These are phyloP conservation scores for Tetranychus piercei DNA, from an alignment of 2,888 invertebrate species.

Conservation along the genomic window DNA sequence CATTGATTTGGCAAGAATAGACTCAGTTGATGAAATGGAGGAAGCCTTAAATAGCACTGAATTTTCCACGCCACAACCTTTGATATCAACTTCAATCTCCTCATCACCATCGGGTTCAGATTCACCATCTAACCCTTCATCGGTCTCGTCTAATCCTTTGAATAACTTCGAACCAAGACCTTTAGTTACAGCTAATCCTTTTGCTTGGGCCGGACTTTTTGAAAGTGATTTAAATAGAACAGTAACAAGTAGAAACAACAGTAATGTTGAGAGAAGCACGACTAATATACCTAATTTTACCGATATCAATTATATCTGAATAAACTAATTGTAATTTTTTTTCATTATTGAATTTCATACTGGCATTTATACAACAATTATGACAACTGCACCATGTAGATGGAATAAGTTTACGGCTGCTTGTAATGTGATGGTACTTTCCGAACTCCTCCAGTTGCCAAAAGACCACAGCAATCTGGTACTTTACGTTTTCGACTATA, in stretches of 20 bases:
- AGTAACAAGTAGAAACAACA: background rate
- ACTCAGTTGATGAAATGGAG: background rate
- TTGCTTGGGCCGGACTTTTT: background rate
- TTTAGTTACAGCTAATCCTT: background rate
- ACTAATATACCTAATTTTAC: background rate
- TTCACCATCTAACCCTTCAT: background rate
- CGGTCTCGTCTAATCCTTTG: background rate
- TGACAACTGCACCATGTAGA: background rate
- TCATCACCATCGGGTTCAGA: background rate
- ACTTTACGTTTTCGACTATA: too few relatives aligned
- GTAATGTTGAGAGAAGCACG: background rate
- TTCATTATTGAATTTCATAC: background rate
- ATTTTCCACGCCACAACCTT: too few relatives aligned
- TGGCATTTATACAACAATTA: background rate
- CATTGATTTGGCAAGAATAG: background rate
- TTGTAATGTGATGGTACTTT: too few relatives aligned
- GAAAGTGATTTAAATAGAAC: background rate
- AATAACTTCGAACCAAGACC: background rate
- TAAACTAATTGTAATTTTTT: background rate
- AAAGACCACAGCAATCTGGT: too few relatives aligned
- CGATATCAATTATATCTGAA: background rate
- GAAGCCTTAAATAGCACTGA: background rate
- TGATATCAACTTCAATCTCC: too few relatives aligned
- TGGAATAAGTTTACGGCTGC: too few relatives aligned
- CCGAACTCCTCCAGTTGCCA: too few relatives aligned